Conservation (phyloP, 1,140 invertebrate genomes). For the Drosophila obscura region DNA sequence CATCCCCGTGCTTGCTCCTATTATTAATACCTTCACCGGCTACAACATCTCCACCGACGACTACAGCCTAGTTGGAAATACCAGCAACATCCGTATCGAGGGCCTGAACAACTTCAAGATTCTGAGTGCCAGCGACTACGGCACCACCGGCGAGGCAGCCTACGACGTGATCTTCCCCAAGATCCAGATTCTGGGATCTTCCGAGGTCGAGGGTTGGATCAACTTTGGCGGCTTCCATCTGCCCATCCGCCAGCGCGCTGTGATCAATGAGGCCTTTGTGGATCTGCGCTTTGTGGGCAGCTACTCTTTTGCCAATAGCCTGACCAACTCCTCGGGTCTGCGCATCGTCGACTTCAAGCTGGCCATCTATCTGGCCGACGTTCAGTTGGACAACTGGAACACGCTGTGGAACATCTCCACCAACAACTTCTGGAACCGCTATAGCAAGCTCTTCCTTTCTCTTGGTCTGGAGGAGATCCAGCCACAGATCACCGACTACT, state of each 20-base stretch:
- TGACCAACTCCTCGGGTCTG: conserved; percentile 36
- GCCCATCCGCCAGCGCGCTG: conserved; percentile 24
- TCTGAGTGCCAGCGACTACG: conserved; percentile 43
- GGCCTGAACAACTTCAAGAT: conserved; percentile 58
- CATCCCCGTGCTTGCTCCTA: conserved; percentile 53
- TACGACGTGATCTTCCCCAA: conserved; percentile 57
- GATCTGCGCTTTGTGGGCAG: conserved; percentile 64
- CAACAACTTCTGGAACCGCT: conserved; percentile 56
- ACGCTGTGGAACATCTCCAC: conserved; percentile 49
- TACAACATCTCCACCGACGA: conserved; percentile 29
- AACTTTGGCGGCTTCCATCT: conserved; percentile 38
- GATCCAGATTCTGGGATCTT: conserved; percentile 53
- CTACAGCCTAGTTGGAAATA: conserved; percentile 43
- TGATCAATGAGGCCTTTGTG: conserved; percentile 57
- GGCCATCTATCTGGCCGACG: conserved; percentile 52
- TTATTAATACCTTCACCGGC: conserved; percentile 22
- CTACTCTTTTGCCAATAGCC: conserved; percentile 47
- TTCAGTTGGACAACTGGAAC: conserved; percentile 63
- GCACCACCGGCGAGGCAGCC: conserved; percentile 28
- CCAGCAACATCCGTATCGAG: conserved; percentile 55
- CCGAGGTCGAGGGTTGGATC: conserved; percentile 45
- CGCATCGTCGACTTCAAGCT: conserved; percentile 46
- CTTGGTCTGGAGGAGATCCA: conserved; percentile 48
- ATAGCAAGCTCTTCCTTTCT: conserved; percentile 1
- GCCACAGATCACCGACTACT: conserved; percentile 18